Percentiles rank a stretch among this genome's conserved stretches.
Conservation (phyloP, 2,888 invertebrate species). For the Octonoba sinensis region DNA sequence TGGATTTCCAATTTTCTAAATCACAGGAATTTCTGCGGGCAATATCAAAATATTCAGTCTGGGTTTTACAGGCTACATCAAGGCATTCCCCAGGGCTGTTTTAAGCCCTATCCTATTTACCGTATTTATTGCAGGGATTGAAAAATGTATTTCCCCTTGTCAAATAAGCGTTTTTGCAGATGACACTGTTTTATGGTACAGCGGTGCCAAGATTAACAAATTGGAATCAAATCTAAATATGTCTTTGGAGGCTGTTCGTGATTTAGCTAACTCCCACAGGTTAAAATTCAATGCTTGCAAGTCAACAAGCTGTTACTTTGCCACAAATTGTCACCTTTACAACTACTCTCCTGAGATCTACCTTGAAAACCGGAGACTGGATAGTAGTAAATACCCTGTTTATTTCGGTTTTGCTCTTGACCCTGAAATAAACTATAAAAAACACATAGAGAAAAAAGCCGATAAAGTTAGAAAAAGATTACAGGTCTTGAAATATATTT, state of each 20-base stretch:
- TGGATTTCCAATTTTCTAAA: too few relatives aligned
- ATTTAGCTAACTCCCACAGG: not conserved
- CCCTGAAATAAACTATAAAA: not conserved
- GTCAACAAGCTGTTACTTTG: not conserved
- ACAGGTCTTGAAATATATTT: not conserved
- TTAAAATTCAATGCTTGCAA: constrained; percentile 2
- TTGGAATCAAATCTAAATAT: not conserved
- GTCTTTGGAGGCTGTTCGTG: constrained; percentile 6
- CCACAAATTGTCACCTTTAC: not conserved
- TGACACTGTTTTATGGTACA: constrained; percentile 1
- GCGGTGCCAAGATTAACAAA: not conserved
- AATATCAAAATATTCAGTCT: too few relatives aligned
- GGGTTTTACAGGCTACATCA: too few relatives aligned
- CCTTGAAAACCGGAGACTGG: too few relatives aligned
- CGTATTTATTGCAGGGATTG: too few relatives aligned
- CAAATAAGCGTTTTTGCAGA: not conserved
- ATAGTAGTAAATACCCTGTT: not conserved
- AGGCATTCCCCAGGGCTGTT: too few relatives aligned
- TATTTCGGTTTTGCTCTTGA: not conserved
- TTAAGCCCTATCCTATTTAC: too few relatives aligned
- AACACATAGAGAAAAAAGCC: not conserved
- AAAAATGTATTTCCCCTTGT: not conserved
- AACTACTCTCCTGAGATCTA: constrained; percentile 9
- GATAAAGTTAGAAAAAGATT: not conserved
- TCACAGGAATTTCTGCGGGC: too few relatives aligned